Evolutionary conservation across 2,113 vertebrate species (phyloP).

Genomic region (Heterotis niloticus): DNA sequence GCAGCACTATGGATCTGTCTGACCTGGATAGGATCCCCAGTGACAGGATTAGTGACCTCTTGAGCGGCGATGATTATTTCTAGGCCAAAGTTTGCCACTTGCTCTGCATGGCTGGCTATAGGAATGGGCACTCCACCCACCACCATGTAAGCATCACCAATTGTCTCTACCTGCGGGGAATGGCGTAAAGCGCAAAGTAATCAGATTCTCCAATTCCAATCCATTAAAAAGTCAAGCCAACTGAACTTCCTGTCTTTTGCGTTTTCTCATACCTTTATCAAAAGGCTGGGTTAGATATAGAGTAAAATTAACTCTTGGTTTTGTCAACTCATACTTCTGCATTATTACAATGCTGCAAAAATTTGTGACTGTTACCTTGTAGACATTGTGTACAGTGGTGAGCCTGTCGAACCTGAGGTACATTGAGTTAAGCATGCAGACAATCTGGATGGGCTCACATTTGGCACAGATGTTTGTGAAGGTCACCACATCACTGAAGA

Average conservation of each 20-base stretch:
- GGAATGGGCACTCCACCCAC: slow-evolving; percentile 72
- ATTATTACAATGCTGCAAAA: neutral
- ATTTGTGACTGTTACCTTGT: slow-evolving; percentile 59
- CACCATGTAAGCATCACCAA: slow-evolving; percentile 75
- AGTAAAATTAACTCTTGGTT: too few species aligned
- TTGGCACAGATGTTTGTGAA: slow-evolving; percentile 73
- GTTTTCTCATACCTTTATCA: too few species aligned
- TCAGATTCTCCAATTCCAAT: neutral
- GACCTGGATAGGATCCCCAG: slow-evolving; percentile 66
- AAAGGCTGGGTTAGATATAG: too few species aligned
- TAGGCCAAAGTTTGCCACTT: slow-evolving; percentile 70
- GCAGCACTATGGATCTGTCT: slow-evolving; percentile 12
- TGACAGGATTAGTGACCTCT: slow-evolving; percentile 69
- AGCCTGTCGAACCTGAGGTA: slow-evolving; percentile 70
- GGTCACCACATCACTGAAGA: slow-evolving; percentile 73
- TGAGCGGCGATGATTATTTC: slow-evolving; percentile 68
- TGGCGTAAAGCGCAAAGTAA: neutral
- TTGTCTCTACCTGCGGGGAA: slow-evolving; percentile 67
- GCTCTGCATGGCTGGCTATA: slow-evolving; percentile 64
- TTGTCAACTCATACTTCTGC: neutral
- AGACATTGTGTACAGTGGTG: slow-evolving; percentile 70
- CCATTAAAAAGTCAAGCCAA: neutral
- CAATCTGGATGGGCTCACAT: slow-evolving; percentile 67
- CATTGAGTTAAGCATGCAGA: slow-evolving; percentile 71
- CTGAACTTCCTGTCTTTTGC: neutral